Evolutionary conservation across 2,113 vertebrate species (phyloP).

Genomic region (Phyllostomus discolor): DNA sequence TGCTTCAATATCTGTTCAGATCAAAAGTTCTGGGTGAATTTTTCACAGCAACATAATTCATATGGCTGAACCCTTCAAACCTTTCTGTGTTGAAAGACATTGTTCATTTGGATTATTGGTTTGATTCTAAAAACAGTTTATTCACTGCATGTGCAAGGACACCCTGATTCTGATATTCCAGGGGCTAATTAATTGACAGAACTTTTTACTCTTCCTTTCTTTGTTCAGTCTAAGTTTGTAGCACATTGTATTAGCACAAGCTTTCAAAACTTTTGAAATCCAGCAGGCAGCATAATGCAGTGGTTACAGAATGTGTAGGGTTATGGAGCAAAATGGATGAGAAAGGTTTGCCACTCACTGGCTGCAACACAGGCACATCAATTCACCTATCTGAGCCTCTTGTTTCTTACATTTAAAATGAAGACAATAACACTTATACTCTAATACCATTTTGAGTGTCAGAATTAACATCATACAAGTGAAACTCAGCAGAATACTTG

Average conservation of each 20-base stretch:
- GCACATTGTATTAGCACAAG: background rate
- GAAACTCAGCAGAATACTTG: background rate
- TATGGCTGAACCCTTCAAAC: background rate
- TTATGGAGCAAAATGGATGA: background rate
- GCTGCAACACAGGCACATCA: background rate
- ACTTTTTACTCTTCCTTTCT: conserved; percentile 32
- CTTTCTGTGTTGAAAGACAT: background rate
- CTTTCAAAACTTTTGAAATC: background rate
- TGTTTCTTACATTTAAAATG: background rate
- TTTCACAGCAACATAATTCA: background rate
- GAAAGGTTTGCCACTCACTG: background rate
- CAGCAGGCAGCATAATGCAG: background rate
- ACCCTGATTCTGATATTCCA: background rate
- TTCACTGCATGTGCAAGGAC: background rate
- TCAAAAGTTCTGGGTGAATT: conserved; percentile 2
- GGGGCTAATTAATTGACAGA: background rate
- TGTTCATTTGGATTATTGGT: background rate
- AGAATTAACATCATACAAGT: background rate
- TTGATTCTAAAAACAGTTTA: background rate
- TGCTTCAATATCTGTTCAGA: background rate
- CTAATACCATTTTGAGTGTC: background rate
- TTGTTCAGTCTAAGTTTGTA: background rate
- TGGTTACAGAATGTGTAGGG: background rate
- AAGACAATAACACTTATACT: background rate
- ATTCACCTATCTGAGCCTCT: background rate